Base-by-base conservation (phyloP, 2,113 vertebrate genomes). In the Donacobius atricapilla region DNA sequence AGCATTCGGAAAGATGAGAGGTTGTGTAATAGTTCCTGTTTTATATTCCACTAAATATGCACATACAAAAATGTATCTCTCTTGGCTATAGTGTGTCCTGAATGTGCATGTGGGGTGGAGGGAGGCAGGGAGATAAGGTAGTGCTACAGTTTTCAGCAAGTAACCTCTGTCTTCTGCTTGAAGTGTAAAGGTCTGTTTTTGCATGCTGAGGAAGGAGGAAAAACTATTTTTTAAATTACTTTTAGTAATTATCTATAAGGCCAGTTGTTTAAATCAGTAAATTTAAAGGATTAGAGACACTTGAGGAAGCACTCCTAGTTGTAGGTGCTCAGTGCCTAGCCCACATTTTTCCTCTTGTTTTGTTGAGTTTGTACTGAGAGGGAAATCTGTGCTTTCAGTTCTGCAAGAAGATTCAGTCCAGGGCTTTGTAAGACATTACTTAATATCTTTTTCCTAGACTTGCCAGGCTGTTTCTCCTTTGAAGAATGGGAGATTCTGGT, bases 241-340 rank as follows among this genome's bases (percentile, higher is more conserved):
- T 37, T 44, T 9, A 3, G 15, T 30, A 11, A 4, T 10, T 66
- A 0, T n/a, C n/a, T 39, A 0, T 33, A 48, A 48, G 16, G 25
- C 20, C 14, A 30, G 1, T 65, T 89, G 31, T 45, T 56, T 83
- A 58, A 84, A 40, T 40, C 61, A 63, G 22, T 44, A 47, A 58
- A 47, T 50, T 1, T 28, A 11, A 66, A 21, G 7, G 7, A 2
- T 21, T 66, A 27, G n/a, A 45, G 42, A 27, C 33, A 15, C 27
- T 16, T 58, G 11, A 25, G 39, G 35, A 68, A 45, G 33, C 11
- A 20, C 14, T 54, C 7, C 2, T 11, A 28, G 20, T 8, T 84
- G 7, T 45, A 65, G 27, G 30, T 76, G 23, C 24, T 15, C 22
- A 30, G 16, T 89, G 21, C 16, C 60, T 30, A 71, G 21, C 33